Evolutionary conservation across 2,888 invertebrate species (phyloP).

Genomic region (Tridacna crocea): DNA sequence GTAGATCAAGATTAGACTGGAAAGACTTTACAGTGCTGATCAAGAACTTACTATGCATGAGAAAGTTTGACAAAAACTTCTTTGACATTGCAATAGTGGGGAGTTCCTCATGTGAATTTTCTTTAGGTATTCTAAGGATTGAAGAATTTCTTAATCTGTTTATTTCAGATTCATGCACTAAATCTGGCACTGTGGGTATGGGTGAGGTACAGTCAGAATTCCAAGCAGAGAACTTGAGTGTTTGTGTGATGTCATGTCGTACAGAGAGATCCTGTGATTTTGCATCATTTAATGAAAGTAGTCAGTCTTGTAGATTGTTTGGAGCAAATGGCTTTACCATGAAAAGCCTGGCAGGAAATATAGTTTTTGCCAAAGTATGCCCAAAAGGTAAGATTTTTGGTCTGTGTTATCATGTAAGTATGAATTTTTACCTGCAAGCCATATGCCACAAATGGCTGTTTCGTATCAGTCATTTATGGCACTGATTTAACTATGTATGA

Average conservation of each 20-base stretch:
- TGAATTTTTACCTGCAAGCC: no score
- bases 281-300: slow-evolving; percentile 1
- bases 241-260: slow-evolving; percentile 7
- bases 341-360: neutral
- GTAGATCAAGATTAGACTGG: no score
- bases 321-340: neutral
- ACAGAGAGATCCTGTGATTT: neutral
- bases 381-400: slow-evolving; percentile 17
- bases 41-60: no score
- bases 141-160: neutral
- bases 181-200: neutral
- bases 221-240: neutral
- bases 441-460: no score
- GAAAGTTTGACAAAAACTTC: no score
- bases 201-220: neutral
- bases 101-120: no score
- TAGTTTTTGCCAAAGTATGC: slow-evolving; percentile 22
- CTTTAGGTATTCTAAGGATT: no score
- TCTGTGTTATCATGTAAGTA: neutral
- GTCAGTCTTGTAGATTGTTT: slow-evolving; percentile 18
- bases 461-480: no score
- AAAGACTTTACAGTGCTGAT: no score
- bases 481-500: no score
- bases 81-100: no score
- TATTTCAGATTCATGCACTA: slow-evolving; percentile 18